Evolutionary conservation across 2,797 vertebrate species (phyloP).

Genomic region (Danio albolineatus): DNA sequence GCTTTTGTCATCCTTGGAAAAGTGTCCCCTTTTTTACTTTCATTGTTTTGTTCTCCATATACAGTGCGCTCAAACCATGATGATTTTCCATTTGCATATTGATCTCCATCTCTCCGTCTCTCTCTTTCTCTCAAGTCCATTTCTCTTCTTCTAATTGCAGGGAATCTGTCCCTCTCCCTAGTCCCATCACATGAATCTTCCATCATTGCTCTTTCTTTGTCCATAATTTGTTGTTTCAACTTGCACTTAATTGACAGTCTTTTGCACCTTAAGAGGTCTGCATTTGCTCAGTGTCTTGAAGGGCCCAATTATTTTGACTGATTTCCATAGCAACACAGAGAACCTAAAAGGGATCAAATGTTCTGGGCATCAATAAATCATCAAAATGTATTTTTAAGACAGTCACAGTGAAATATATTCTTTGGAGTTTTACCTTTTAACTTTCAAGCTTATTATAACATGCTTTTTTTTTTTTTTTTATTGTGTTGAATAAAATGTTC

Average conservation of each 20-base stretch:
- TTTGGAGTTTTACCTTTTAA: not conserved
- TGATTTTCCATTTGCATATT: slow-evolving; percentile 61
- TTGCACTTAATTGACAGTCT: slow-evolving; percentile 67
- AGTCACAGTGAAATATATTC: not conserved
- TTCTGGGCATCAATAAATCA: slow-evolving; percentile 11
- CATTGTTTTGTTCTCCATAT: slow-evolving; percentile 56
- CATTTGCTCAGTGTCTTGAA: slow-evolving; percentile 66
- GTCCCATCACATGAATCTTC: slow-evolving; percentile 55
- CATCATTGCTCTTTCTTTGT: slow-evolving; percentile 63
- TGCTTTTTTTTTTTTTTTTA: too few species aligned
- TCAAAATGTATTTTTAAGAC: not conserved
- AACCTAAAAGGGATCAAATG: slow-evolving; percentile 68
- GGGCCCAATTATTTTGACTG: slow-evolving; percentile 70
- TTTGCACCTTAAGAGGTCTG: slow-evolving; percentile 67
- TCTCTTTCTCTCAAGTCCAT: slow-evolving; percentile 67
- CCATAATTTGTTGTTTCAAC: slow-evolving; percentile 63
- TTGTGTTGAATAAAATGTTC: not conserved
- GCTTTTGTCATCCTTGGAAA: slow-evolving; percentile 71
- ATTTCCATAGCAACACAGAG: slow-evolving; percentile 76
- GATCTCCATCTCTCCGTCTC: slow-evolving; percentile 60
- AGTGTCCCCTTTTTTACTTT: slow-evolving; percentile 71
- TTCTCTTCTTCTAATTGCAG: slow-evolving; percentile 58
- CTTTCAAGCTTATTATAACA: slow-evolving; percentile 9
- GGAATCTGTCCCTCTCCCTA: slow-evolving; percentile 60
- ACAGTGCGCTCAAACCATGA: slow-evolving; percentile 54